A percentile compares a stretch with the other conserved stretches of the same genome.
Evolutionary conservation across 2,888 invertebrate genomes (phyloP).

Genomic region (Eupeodes latifasciatus): DNA sequence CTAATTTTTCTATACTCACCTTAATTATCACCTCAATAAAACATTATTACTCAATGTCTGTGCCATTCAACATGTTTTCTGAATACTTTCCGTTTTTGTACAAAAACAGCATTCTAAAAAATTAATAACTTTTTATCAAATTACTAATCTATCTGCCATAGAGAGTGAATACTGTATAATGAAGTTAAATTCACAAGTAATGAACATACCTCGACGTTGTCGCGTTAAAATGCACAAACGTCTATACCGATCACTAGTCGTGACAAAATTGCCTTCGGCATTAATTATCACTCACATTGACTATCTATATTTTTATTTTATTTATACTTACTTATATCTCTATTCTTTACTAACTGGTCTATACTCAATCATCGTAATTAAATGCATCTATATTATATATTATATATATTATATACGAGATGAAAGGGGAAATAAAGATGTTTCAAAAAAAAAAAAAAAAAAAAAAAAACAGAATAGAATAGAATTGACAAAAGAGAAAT

Average conservation of each 20-base stretch:
- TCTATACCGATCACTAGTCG: conserved; percentile 51
- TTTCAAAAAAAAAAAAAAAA: conserved; percentile 13
- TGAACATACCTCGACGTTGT: conserved; percentile 9
- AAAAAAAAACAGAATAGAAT: not conserved
- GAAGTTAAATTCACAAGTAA: conserved; percentile 45
- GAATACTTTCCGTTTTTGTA: not conserved
- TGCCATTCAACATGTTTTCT: conserved; percentile 7
- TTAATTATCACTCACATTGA: conserved; percentile 24
- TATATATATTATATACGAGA: not conserved
- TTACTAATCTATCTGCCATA: conserved; percentile 39
- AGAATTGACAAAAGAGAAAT: conserved; percentile 2
- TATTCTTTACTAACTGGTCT: conserved; percentile 21
- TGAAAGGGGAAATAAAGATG: conserved; percentile 35
- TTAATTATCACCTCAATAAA: conserved; percentile 54
- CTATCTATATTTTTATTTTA: not conserved
- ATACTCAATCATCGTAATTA: conserved; percentile 54
- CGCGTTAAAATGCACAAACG: conserved; percentile 14
- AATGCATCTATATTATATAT: not conserved
- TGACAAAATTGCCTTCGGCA: conserved; percentile 60
- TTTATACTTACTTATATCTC: conserved; percentile 23
- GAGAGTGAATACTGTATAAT: not conserved
- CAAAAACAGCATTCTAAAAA: conserved; percentile 31
- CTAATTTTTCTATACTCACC: conserved; percentile 24
- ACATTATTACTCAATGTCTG: conserved; percentile 40
- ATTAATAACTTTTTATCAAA: conserved; percentile 52